Base-by-base conservation (phyloP, 2,113 vertebrate genomes). In the Athene cunicularia region DNA sequence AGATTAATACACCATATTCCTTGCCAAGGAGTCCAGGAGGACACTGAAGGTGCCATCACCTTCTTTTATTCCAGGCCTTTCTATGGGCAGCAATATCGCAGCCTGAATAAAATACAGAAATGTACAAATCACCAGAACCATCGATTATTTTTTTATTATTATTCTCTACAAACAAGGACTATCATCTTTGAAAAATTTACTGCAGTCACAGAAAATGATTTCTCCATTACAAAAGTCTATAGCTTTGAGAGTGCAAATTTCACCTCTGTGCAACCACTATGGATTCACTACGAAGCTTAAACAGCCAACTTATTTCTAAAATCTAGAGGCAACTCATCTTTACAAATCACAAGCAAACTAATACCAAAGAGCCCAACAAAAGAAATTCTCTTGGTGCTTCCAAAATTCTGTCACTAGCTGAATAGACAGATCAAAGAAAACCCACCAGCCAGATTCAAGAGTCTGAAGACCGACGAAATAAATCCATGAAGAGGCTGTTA, bases 71-170 rank as follows among this genome's bases (percentile, higher is more conserved):
- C 58, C 58, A 35, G 37, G 24, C 18, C 43, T 63, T 39, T 16
- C 72, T 55, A 9, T 0, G 3, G 18, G 64, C 58, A 86, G n/a
- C 0, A 0, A 21, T 23, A 56, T 23, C 24, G n/a, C 67, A 53
- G 62, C 37, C 73, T 35, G 41, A 18, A 41, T 11, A 39, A 80
- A 74, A 73, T 8, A 76, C 18, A 56, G 55, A 14, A 62, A 35
- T 50, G 8, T 21, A 63, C 28, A 70, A 39, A 19, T 18, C 17
- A 16, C 32, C 27, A 11, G 39, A 70, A 45, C 59, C 58, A 10
- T 23, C 1, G 17, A 16, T 62, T 8, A 5, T 47, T 45, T 17
- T 47, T 23, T 9, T 8, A 39, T 32, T 49, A 28, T 41, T 39
- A 4, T 24, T 24, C 28, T 39, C 62, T 62, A 33, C 35, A 43